Evolutionary conservation across 1,140 invertebrate species (phyloP).

Genomic region (Drosophila athabasca): DNA sequence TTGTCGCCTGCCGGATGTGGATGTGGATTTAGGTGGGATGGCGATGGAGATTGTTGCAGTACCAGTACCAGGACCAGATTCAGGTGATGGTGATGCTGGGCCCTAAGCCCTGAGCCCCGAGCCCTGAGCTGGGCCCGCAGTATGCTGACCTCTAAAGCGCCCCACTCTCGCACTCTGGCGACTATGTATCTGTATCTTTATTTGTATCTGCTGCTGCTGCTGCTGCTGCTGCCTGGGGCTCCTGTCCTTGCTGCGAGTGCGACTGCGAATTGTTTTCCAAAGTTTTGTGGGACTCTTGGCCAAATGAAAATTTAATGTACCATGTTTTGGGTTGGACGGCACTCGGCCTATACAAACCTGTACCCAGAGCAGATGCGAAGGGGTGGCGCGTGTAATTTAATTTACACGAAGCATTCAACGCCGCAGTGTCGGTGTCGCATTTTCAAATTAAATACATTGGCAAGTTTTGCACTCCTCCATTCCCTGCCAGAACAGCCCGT

Average conservation of each 20-base stretch:
- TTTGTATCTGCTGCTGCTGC: slow-evolving; percentile 22
- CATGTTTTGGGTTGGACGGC: slow-evolving; percentile 52
- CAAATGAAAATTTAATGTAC: slow-evolving; percentile 61
- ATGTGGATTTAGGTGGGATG: slow-evolving; percentile 20
- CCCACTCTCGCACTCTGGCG: slow-evolving; percentile 9
- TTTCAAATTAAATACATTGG: slow-evolving; percentile 61
- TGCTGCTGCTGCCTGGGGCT: slow-evolving; percentile 31
- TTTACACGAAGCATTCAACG: slow-evolving; percentile 54
- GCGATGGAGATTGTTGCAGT: slow-evolving; percentile 4
- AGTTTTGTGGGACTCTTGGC: slow-evolving; percentile 58
- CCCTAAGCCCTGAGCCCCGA: slow-evolving; percentile 1
- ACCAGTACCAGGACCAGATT: not conserved
- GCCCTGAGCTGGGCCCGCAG: slow-evolving; percentile 21
- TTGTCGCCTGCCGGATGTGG: slow-evolving; percentile 44
- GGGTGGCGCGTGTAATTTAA: slow-evolving; percentile 58
- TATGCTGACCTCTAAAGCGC: slow-evolving; percentile 35
- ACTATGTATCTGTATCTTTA: slow-evolving; percentile 17
- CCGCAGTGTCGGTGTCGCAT: slow-evolving; percentile 59
- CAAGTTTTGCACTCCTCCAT: slow-evolving; percentile 11
- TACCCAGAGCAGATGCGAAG: slow-evolving; percentile 8
- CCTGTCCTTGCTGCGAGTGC: slow-evolving; percentile 19
- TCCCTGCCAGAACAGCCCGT: not conserved
- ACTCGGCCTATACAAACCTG: slow-evolving; percentile 19
- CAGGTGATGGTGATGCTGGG: slow-evolving; percentile 34
- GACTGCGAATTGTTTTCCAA: slow-evolving; percentile 54